Conservation (phyloP, 1,140 invertebrate species). For the Bombus vancouverensis region DNA sequence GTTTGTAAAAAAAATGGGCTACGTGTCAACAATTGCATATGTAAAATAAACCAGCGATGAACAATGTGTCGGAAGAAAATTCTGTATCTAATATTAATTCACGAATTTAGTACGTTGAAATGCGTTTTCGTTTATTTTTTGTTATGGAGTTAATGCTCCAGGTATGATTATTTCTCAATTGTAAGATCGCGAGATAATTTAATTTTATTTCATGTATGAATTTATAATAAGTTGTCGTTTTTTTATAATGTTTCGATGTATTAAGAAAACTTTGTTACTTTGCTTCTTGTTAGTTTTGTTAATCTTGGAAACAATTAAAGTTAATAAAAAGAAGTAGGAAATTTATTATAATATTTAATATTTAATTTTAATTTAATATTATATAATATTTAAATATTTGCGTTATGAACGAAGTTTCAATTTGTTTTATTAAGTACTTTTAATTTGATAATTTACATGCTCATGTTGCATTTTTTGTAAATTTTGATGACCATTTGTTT, state of each 20-base stretch:
- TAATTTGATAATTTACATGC: background rate
- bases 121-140: constrained; percentile 6
- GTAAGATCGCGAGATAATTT: background rate
- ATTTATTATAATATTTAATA: no score
- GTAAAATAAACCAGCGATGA: constrained; percentile 27
- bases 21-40: constrained; percentile 74
- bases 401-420: background rate
- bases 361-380: no score
- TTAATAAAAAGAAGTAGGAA: no score
- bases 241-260: background rate
- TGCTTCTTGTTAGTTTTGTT: no score
- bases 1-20: constrained; percentile 59
- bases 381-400: background rate
- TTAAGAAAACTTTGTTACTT: background rate
- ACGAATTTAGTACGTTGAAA: background rate
- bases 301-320: no score
- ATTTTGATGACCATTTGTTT: background rate
- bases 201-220: background rate
- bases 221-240: background rate
- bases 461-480: constrained; percentile 8
- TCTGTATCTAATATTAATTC: background rate
- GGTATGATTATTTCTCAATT: background rate
- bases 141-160: background rate
- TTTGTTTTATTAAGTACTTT: background rate
- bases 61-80: background rate